Conservation (phyloP, 2,797 vertebrate species). For the Gastrophryne carolinensis region DNA sequence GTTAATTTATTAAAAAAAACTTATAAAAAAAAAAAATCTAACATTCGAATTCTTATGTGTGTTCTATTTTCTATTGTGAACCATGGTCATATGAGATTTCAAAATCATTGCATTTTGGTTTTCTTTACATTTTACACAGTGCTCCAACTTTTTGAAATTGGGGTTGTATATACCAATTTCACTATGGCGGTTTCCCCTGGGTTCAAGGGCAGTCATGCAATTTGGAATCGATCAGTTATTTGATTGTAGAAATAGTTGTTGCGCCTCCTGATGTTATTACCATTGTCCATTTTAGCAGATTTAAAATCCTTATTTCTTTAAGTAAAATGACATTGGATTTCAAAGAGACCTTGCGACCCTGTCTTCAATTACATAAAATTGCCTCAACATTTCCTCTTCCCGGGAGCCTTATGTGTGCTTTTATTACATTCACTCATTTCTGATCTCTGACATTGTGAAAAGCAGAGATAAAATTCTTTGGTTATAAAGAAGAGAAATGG, state of each 20-base stretch:
- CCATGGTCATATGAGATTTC: too few species aligned
- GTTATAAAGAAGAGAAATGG: not conserved
- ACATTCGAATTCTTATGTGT: too few species aligned
- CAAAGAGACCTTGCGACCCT: not conserved
- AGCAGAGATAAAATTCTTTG: not conserved
- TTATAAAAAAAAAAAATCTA: too few species aligned
- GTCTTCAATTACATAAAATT: conserved; percentile 10
- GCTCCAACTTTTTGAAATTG: too few species aligned
- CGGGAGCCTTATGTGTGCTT: not conserved
- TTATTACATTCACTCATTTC: not conserved
- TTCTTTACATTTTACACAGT: too few species aligned
- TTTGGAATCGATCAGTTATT: too few species aligned
- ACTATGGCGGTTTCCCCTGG: too few species aligned
- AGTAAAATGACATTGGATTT: not conserved
- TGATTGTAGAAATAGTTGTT: not conserved
- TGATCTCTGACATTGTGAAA: not conserved
- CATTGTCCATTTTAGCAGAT: conserved; percentile 2
- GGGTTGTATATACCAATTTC: too few species aligned
- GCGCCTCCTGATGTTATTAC: not conserved
- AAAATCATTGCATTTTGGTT: too few species aligned
- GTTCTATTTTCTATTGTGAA: too few species aligned
- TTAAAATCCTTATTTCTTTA: not conserved
- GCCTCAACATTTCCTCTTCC: not conserved
- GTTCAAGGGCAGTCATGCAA: too few species aligned
- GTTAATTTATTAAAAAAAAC: too few species aligned